These are phyloP conservation scores for Pseudomyrmex dendroicus DNA, from an alignment of 1,140 invertebrate species.

Conservation along the genomic window DNA sequence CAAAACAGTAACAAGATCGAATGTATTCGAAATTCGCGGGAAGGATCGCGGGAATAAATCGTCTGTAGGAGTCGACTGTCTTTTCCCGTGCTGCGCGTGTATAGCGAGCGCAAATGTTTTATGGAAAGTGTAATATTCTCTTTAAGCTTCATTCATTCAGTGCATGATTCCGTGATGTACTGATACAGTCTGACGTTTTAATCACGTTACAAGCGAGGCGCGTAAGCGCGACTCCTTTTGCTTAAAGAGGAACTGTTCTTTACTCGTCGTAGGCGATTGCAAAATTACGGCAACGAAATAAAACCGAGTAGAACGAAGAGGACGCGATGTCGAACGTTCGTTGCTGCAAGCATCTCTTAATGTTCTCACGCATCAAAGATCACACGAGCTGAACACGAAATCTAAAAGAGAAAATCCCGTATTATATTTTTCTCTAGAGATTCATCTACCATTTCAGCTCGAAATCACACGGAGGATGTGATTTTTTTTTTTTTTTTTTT, in stretches of 20 bases:
- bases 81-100: neutral
- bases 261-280: slow-evolving; percentile 29
- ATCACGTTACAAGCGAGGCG: slow-evolving; percentile 58
- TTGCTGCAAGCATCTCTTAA: slow-evolving; percentile 30
- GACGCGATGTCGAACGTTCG: slow-evolving; percentile 42
- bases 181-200: slow-evolving; percentile 64
- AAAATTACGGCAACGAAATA: slow-evolving; percentile 54
- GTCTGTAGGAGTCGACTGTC: neutral
- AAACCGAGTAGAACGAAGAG: slow-evolving; percentile 15
- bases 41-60: neutral
- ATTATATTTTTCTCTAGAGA: slow-evolving; percentile 1
- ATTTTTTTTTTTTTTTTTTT: too few species aligned
- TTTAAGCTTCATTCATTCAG: slow-evolving; percentile 48
- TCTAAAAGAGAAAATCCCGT: neutral
- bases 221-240: slow-evolving; percentile 30
- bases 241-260: slow-evolving; percentile 42
- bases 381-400: slow-evolving; percentile 44
- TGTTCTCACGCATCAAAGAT: slow-evolving; percentile 47
- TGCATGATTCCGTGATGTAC: slow-evolving; percentile 48
- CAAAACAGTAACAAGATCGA: neutral
- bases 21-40: neutral
- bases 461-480: slow-evolving; percentile 3
- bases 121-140: slow-evolving; percentile 48
- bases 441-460: neutral
- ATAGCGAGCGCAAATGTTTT: slow-evolving; percentile 15